Evolutionary conservation across 2,888 invertebrate species (phyloP).

Genomic region (Hermaeophaga mercurialis): DNA sequence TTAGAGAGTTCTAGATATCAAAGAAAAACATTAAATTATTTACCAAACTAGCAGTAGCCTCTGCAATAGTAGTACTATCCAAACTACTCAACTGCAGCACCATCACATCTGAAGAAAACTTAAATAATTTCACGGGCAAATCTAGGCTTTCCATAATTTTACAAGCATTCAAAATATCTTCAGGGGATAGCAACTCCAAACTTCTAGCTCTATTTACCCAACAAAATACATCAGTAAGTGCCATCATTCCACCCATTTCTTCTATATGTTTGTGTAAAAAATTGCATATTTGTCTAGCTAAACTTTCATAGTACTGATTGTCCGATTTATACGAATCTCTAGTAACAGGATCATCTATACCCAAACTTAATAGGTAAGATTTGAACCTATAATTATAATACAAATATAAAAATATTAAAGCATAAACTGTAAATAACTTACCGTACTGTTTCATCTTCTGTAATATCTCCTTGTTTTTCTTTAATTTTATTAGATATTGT

Average conservation of each 20-base stretch:
- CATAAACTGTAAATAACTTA: not conserved
- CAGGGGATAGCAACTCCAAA: conserved; percentile 93
- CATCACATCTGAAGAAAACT: conserved; percentile 94
- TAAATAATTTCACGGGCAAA: conserved; percentile 77
- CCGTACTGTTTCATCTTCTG: conserved; percentile 92
- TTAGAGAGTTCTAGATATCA: too few species aligned
- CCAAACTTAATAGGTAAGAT: conserved; percentile 93
- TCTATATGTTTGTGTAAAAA: conserved; percentile 81
- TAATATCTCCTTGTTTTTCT: conserved; percentile 92
- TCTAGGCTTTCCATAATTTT: conserved; percentile 66
- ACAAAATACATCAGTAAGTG: conserved; percentile 95
- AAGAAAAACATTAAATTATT: not conserved
- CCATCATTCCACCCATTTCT: conserved; percentile 95
- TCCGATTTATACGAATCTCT: conserved; percentile 87
- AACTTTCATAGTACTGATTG: conserved; percentile 79
- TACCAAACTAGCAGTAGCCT: conserved; percentile 69
- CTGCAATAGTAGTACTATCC: conserved; percentile 72
- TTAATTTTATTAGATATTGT: conserved; percentile 91
- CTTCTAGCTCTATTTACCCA: conserved; percentile 96
- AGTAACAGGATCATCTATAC: conserved; percentile 97
- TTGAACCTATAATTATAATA: conserved; percentile 78
- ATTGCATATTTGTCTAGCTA: conserved; percentile 85
- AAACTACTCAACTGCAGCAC: conserved; percentile 85
- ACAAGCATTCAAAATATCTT: conserved; percentile 94
- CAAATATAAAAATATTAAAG: not conserved